Conservation (phyloP, 2,797 vertebrate genomes). For the Tenualosa ilisha region DNA sequence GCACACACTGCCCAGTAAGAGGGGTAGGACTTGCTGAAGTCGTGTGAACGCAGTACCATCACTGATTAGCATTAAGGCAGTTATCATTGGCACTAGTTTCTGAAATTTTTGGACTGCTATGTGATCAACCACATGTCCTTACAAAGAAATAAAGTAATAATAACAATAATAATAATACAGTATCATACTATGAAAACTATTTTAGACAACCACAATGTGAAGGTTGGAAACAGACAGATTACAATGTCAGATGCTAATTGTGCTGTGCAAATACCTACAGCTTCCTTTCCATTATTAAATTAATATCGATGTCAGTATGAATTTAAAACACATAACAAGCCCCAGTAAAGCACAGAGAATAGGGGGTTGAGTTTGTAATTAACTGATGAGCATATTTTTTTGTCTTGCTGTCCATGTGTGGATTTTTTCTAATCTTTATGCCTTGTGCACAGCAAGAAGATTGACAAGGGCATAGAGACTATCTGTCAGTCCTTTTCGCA, state of each 20-base stretch:
- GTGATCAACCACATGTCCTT: conserved; percentile 43
- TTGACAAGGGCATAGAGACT: background rate
- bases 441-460: conserved; percentile 11
- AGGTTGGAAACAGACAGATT: conserved; percentile 59
- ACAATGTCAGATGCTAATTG: conserved; percentile 25
- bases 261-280: conserved; percentile 23
- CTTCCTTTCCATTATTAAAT: background rate
- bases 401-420: background rate
- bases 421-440: background rate
- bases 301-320: background rate
- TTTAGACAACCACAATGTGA: conserved; percentile 22
- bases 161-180: background rate
- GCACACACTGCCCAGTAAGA: conserved; percentile 76
- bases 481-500: background rate
- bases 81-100: conserved; percentile 91
- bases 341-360: background rate
- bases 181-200: background rate
- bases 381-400: background rate
- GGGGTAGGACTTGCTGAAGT: conserved; percentile 65
- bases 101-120: conserved; percentile 69
- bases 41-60: conserved; percentile 75
- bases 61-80: conserved; percentile 91
- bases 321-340: conserved; percentile 8
- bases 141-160: conserved; percentile 21
- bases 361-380: background rate